These are phyloP conservation scores for Psylliodes chrysocephalus DNA, from an alignment of 2,888 invertebrate species.

Conservation along the genomic window DNA sequence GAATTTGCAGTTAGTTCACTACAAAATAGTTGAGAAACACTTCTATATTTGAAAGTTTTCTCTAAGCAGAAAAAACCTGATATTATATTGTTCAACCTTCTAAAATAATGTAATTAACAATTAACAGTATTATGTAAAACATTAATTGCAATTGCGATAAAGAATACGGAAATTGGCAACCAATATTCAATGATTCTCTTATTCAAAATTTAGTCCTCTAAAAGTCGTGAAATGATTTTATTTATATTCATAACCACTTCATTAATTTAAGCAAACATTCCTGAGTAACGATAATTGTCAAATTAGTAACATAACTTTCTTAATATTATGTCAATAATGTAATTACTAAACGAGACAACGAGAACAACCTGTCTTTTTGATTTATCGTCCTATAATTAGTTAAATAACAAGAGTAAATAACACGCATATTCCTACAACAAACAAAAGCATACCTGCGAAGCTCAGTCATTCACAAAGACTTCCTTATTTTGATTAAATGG, in stretches of 20 bases:
- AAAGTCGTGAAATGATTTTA: too few relatives aligned
- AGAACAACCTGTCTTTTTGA: background rate
- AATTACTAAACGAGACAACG: background rate
- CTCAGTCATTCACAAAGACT: constrained; percentile 15
- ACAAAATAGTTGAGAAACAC: too few relatives aligned
- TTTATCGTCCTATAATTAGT: background rate
- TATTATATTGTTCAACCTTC: too few relatives aligned
- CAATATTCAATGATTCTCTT: too few relatives aligned
- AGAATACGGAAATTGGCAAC: too few relatives aligned
- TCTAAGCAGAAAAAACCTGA: too few relatives aligned
- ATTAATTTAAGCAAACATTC: background rate
- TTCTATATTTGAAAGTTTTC: too few relatives aligned
- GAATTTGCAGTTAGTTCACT: too few relatives aligned
- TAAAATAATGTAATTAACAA: too few relatives aligned
- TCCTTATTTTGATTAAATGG: constrained; percentile 17
- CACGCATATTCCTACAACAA: background rate
- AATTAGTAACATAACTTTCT: background rate
- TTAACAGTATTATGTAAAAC: too few relatives aligned
- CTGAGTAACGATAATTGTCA: background rate
- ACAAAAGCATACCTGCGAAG: background rate
- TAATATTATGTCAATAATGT: background rate
- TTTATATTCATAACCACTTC: background rate
- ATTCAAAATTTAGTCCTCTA: too few relatives aligned
- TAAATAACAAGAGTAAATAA: background rate
- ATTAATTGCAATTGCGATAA: too few relatives aligned